Evolutionary conservation across 2,888 invertebrate species (phyloP), one percentile per base, ranked within the genome.

Genomic region (Catocala nupta): DNA sequence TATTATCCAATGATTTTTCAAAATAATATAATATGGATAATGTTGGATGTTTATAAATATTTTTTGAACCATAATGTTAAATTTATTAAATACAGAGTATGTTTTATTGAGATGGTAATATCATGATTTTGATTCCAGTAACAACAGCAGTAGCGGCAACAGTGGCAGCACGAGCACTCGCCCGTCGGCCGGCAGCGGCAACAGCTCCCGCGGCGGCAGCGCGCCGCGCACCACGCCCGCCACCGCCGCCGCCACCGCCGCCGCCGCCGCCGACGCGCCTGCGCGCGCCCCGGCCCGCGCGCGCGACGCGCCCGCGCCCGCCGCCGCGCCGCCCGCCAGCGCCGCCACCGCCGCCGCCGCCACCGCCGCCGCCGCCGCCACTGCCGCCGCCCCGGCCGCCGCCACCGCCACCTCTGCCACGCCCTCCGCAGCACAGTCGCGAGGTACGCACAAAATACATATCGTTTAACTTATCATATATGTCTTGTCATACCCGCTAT

Each of bases 131-230:
- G 25, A 25, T 25, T 43, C 4, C 12, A 64, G 59, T 1, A 63
- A 63, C 12, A 59, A 47, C n/a, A 55, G 48, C 67, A 91, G 92
- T 50, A 91, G 91, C 67, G 86, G 91, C 44, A 73, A 64, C 64
- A 79, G 87, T 49, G 77, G 87, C 68, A 85, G 66, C 12, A 72
- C 81, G 0, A 85, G 85, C 61, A 80, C 83, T 2, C 88, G 92
- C 16, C 83, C 89, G 0, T 84, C 89, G 1, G 87, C 83, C 0
- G 88, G 89, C 59, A 89, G 90, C 49, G 84, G 85, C 49, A 91
- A 81, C 59, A 92, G 94, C 68, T 94, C 95, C 8, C 94, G 95
- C 54, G 91, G 94, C 1, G 89, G 91, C 54, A 92, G 91, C 51
- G 91, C 91, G 0, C 87, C 92, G 5, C 89, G 90, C 63, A 81